Conservation (phyloP, 1,140 invertebrate genomes). For the Chelonus insularis region DNA sequence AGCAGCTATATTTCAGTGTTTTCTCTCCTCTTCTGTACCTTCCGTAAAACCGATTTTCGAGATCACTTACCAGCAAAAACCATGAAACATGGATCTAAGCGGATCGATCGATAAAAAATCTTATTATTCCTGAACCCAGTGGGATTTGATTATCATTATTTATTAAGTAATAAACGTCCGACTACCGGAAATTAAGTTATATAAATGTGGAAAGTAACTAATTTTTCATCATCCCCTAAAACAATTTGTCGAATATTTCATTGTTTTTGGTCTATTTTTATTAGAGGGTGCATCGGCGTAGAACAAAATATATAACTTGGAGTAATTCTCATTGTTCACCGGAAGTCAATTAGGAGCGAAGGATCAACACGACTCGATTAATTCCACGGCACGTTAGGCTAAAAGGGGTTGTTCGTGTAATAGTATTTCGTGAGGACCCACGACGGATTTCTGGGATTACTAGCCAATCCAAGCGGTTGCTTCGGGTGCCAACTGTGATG, state of each 20-base stretch:
- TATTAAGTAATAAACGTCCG: too few species aligned
- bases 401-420: slow-evolving; percentile 7
- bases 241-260: too few species aligned
- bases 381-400: slow-evolving; percentile 17
- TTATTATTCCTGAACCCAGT: neutral
- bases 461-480: neutral
- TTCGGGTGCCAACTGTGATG: slow-evolving; percentile 23
- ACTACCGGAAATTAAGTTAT: too few species aligned
- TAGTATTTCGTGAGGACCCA: slow-evolving; percentile 1
- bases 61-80: neutral
- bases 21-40: neutral
- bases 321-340: slow-evolving; percentile 3
- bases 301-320: too few species aligned
- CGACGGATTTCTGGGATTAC: slow-evolving; percentile 20
- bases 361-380: slow-evolving; percentile 16
- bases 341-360: slow-evolving; percentile 22
- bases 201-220: too few species aligned
- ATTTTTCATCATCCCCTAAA: too few species aligned
- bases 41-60: neutral
- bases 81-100: neutral
- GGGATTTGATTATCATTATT: too few species aligned
- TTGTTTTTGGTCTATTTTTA: too few species aligned
- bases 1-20: neutral
- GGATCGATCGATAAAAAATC: neutral
- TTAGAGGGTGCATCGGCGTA: too few species aligned